phyloP scores from a whole-genome alignment of 2,888 invertebrate genomes.

The Tolmerus cingulatus region DNA sequence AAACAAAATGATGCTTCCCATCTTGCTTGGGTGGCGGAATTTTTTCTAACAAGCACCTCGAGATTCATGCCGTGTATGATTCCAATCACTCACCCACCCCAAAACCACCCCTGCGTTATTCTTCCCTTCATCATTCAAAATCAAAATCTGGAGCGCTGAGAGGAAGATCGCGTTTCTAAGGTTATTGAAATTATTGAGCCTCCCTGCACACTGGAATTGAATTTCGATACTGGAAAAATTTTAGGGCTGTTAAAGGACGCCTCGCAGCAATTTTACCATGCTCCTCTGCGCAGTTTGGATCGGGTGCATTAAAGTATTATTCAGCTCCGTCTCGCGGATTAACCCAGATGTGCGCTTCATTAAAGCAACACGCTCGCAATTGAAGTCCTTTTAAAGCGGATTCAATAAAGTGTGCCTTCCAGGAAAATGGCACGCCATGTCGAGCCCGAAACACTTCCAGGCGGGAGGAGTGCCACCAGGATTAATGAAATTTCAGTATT shows the following conservation, averaged over 20 bases:
- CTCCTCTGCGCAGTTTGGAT: background rate
- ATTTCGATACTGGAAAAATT: background rate
- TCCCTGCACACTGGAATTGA: background rate
- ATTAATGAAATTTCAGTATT: background rate
- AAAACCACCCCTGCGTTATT: background rate
- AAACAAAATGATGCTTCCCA: background rate
- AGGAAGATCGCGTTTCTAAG: background rate
- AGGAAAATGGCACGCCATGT: background rate
- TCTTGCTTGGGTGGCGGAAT: background rate
- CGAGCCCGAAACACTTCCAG: background rate
- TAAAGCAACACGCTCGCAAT: background rate
- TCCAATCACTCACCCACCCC: background rate
- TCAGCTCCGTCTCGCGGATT: background rate
- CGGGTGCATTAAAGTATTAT: background rate
- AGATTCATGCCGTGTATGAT: background rate
- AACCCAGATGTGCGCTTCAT: background rate
- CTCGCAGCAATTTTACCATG: background rate
- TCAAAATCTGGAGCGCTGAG: background rate
- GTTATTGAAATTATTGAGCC: background rate
- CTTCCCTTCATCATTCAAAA: background rate
- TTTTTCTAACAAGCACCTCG: background rate
- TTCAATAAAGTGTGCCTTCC: background rate
- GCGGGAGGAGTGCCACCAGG: background rate
- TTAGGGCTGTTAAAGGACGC: background rate
- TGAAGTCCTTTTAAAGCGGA: background rate